Percentiles rank a stretch among this genome's conserved stretches.
These are phyloP conservation scores for Ruditapes philippinarum DNA, from an alignment of 1,140 invertebrate genomes.

Conservation along the genomic window DNA sequence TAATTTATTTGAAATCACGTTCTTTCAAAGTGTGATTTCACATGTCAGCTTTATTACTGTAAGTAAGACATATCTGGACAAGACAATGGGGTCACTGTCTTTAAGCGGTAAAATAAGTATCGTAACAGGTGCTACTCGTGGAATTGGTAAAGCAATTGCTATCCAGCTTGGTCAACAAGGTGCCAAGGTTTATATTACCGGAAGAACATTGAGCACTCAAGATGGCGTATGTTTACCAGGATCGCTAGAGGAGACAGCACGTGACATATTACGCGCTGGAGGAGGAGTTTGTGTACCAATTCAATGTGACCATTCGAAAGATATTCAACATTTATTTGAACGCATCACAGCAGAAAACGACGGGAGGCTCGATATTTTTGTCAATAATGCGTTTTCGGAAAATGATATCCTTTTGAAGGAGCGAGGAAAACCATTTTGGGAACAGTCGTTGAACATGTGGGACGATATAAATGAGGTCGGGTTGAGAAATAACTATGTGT, in stretches of 20 bases:
- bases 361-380: constrained; percentile 87
- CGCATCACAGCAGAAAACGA: constrained; percentile 85
- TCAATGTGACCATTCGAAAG: constrained; percentile 87
- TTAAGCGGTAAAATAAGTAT: constrained; percentile 84
- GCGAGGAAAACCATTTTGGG: constrained; percentile 85
- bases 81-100: neutral
- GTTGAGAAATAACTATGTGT: constrained; percentile 87
- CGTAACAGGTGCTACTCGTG: constrained; percentile 86
- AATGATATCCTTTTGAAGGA: constrained; percentile 81
- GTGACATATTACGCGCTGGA: constrained; percentile 58
- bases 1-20: no score
- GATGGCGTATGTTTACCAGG: neutral
- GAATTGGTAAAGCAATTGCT: constrained; percentile 86
- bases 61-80: no score
- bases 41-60: no score
- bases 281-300: constrained; percentile 86
- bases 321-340: constrained; percentile 86
- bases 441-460: constrained; percentile 80
- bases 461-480: constrained; percentile 87
- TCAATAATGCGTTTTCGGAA: constrained; percentile 88
- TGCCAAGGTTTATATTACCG: constrained; percentile 87
- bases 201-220: constrained; percentile 51
- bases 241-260: constrained; percentile 8
- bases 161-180: constrained; percentile 85
- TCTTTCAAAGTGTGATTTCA: no score